phyloP scores from a whole-genome alignment of 1,140 invertebrate species.

The Lamellibrachia luymesi region DNA sequence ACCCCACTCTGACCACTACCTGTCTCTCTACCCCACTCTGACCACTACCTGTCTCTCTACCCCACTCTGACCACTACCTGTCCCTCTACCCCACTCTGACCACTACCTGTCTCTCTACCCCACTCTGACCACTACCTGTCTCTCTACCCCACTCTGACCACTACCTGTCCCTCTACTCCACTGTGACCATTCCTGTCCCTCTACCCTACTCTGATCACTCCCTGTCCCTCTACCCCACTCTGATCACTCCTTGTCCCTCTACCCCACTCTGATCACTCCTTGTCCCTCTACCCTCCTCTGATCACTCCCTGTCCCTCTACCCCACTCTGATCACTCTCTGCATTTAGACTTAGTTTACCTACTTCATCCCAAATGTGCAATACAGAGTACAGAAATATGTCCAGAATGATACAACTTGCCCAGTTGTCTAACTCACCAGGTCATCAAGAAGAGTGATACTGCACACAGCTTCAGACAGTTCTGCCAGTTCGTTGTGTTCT shows the following conservation, averaged over 20 bases:
- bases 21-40: no score
- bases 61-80: no score
- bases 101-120: no score
- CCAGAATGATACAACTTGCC: not conserved
- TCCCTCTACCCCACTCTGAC: no score
- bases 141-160: no score
- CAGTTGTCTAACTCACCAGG: constrained; percentile 48
- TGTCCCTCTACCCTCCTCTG: not conserved
- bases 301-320: not conserved
- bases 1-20: no score
- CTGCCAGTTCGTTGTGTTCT: constrained; percentile 52
- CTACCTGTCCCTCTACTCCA: no score
- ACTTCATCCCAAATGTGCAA: not conserved
- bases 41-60: no score
- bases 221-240: not conserved
- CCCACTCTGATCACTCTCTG: not conserved
- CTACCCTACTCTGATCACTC: no score
- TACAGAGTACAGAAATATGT: not conserved
- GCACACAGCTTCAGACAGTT: constrained; percentile 52
- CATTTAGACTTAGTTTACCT: not conserved
- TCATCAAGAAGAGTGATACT: constrained; percentile 54
- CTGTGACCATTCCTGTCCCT: no score
- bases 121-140: no score
- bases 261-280: not conserved
- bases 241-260: not conserved